A percentile compares a stretch with the other conserved stretches of the same genome.
Conservation (phyloP, 92 coral and sea anemone species). For the Zoanthus gigantus region DNA sequence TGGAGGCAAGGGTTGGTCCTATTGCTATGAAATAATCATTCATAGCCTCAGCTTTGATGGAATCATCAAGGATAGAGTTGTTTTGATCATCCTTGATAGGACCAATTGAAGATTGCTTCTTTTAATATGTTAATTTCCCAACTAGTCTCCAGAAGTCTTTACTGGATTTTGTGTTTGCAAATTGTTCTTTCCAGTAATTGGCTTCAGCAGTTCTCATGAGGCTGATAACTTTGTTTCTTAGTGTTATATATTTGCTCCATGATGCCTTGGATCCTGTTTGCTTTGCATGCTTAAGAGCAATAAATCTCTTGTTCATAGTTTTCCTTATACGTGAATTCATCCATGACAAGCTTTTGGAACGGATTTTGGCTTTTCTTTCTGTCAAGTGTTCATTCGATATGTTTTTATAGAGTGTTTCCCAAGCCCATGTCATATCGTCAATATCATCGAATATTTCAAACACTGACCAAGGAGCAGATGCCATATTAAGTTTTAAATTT, state of each 20-base stretch:
- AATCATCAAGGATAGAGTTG: constrained; percentile 27
- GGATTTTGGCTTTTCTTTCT: constrained; percentile 64
- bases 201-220: constrained; percentile 61
- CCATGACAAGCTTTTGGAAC: constrained; percentile 65
- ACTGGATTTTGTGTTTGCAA: constrained; percentile 47
- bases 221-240: constrained; percentile 54
- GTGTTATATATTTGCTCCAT: constrained; percentile 59
- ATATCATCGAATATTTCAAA: constrained; percentile 66
- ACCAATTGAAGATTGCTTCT: constrained; percentile 59
- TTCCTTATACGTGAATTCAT: constrained; percentile 62
- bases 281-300: constrained; percentile 45
- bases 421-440: constrained; percentile 42
- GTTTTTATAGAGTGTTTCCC: constrained; percentile 65
- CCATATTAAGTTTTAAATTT: constrained; percentile 43
- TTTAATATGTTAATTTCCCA: constrained; percentile 54
- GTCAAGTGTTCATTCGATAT: constrained; percentile 54
- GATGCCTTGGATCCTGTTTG: constrained; percentile 48
- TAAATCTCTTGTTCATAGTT: constrained; percentile 49
- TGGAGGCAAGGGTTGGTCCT: constrained; percentile 51
- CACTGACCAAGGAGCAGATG: constrained; percentile 68
- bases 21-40: constrained; percentile 62
- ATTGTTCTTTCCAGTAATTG: constrained; percentile 63
- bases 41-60: constrained; percentile 49
- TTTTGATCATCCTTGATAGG: constrained; percentile 57
- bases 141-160: constrained; percentile 70